Conservation (phyloP, 2,797 vertebrate species). For the Lates japonicus region DNA sequence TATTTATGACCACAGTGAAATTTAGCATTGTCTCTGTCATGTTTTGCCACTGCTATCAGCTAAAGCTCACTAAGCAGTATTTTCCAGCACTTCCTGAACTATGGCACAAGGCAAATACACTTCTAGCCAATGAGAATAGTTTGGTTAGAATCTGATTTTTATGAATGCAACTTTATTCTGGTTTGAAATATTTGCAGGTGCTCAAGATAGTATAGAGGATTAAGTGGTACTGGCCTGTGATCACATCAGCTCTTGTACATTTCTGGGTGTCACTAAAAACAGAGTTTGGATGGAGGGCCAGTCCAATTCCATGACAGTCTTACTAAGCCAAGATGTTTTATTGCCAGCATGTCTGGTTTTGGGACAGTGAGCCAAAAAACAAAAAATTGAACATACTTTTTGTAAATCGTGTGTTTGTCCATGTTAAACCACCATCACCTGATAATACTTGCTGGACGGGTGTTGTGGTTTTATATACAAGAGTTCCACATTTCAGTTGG, state of each 20-base stretch:
- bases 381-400: not conserved
- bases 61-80: constrained; percentile 40
- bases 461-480: not conserved
- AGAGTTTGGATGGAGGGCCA: not conserved
- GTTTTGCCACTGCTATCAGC: constrained; percentile 24
- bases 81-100: constrained; percentile 37
- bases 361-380: constrained; percentile 5
- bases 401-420: constrained; percentile 13
- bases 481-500: not conserved
- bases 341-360: constrained; percentile 15
- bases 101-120: constrained; percentile 24
- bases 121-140: constrained; percentile 10
- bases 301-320: constrained; percentile 17
- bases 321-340: constrained; percentile 25
- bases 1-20: constrained; percentile 12
- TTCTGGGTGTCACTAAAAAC: constrained; percentile 16
- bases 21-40: constrained; percentile 5
- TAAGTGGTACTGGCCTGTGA: constrained; percentile 46
- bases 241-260: constrained; percentile 17
- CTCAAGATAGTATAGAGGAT: constrained; percentile 47
- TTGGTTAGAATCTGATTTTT: constrained; percentile 9
- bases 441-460: constrained; percentile 16
- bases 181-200: constrained; percentile 49
- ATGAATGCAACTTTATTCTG: constrained; percentile 39
- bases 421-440: not conserved